These are phyloP conservation scores for Choristoneura rosaceana DNA, from an alignment of 2,888 invertebrate species.

Conservation along the genomic window DNA sequence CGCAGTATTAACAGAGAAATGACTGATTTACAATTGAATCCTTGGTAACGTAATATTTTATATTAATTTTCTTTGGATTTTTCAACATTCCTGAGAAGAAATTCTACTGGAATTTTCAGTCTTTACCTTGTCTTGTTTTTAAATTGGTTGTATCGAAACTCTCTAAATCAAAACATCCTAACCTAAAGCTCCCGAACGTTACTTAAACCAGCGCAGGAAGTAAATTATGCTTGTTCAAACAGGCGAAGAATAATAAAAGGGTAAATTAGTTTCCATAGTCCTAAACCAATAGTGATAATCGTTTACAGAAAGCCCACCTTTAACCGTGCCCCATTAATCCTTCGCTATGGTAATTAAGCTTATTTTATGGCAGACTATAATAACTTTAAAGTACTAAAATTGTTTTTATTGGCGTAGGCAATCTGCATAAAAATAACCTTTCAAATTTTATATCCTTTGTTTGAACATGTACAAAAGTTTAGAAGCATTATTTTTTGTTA, in stretches of 20 bases:
- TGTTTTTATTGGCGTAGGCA: background rate
- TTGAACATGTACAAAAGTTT: no score
- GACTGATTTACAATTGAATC: no score
- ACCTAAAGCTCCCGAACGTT: background rate
- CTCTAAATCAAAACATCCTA: background rate
- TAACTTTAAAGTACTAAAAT: background rate
- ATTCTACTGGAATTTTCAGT: no score
- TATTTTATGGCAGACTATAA: slow-evolving; percentile 8
- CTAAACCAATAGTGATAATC: slow-evolving; percentile 44
- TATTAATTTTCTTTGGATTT: no score
- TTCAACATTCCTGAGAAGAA: no score
- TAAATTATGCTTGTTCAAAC: slow-evolving; percentile 49
- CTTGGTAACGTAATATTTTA: no score
- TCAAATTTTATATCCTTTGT: background rate
- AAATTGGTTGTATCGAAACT: background rate
- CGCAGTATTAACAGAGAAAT: no score
- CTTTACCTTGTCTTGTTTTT: no score
- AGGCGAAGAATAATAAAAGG: slow-evolving; percentile 46
- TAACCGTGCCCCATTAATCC: slow-evolving; percentile 28
- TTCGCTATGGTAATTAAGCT: slow-evolving; percentile 33
- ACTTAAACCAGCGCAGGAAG: slow-evolving; percentile 22
- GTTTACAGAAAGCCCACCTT: slow-evolving; percentile 41
- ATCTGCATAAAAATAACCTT: background rate
- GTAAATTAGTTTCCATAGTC: slow-evolving; percentile 44
- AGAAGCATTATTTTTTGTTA: no score